Evolutionary conservation across 2,888 invertebrate genomes (phyloP), one percentile per base, ranked within the genome.

Genomic region (Drosophila lutescens): DNA sequence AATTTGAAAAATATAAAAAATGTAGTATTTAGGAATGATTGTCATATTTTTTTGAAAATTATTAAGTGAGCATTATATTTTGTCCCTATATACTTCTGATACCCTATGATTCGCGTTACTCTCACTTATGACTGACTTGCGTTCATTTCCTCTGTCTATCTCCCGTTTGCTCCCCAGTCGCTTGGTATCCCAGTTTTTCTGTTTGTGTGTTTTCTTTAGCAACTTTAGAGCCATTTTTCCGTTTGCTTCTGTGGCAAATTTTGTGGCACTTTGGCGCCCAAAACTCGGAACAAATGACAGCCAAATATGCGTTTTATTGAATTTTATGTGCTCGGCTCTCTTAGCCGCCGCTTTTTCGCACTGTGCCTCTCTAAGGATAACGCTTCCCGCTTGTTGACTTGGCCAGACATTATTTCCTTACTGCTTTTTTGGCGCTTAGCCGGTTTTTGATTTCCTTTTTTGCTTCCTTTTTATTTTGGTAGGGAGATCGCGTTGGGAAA

Each of bases 241-340:
- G 56, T 65, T 51, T 62, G 77, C 72, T 51, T 57, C 72, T 75
- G 58, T 62, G 72, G 70, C 61, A 56, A 73, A 75, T 86, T 88
- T 85, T 86, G 86, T 83, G 80, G 86, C 77, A 70, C 89, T 82
- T 88, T 88, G 88, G 89, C 86, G 87, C 78, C 74, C 87, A 86
- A 80, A 80, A 78, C 75, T 86, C 80, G 80, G 84, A 88, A 80
- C 80, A 83, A 89, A 80, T 86, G 80, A 78, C 77, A 77, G 68
- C 76, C 81, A 90, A 90, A 88, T 90, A 89, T 88, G 89, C 77
- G 88, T 89, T 88, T 89, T 89, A 90, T 88, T 90, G 87, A 88
- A 90, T 90, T 86, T 88, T 90, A 89, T 83, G 81, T 74, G 80
- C 76, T 62, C 62, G 73, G 55, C 75, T 66, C 77, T 69, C 23